Base-by-base conservation (phyloP, 1,140 invertebrate genomes). In the Triops cancriformis region DNA sequence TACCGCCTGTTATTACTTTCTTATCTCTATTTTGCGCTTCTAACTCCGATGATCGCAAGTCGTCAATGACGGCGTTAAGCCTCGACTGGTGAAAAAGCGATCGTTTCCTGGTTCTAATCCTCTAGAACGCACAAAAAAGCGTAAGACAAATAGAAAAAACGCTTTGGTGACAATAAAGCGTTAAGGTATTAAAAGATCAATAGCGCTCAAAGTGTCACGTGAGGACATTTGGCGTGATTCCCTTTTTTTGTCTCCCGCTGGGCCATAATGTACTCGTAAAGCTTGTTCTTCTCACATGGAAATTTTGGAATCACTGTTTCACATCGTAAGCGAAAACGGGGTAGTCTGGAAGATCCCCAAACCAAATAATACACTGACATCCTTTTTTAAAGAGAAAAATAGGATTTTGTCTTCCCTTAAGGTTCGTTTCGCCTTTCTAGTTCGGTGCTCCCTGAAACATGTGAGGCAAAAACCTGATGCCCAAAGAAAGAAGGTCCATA, bases 211-310 rank as follows among this genome's bases (percentile, higher is more conserved):
- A 45, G 42, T 76, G 26, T 27, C 75, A 42, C 75, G 51, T 64
- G 51, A 64, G 18, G 14, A 18, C 51, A 4, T 64, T 64, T 64
- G 51, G 14, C 51, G 14, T 4, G 14, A n/a, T 64, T 64, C 23
- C n/a, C 23, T 64, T 64, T 23, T 64, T 9, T 64, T 64, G 18
- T 64, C 10, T 5, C 51, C 51, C 51, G 18, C 6, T 14, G 51
- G 31, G 43, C 74, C 23, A 75, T 42, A 75, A 75, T 41, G 37
- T 42, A 31, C 43, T 42, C 74, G n/a, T 26, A 75, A 75, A 75
- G 74, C 23, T 42, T 75, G 26, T 75, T 75, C 28, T 10, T 42
- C n/a, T 10, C 23, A 23, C 37, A 75, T 12, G 26, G 18, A 37
- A 41, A 75, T 42, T 42, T 75, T 37, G 11, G 31, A 6, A 73